Conservation (phyloP, 2,113 vertebrate species). For the Ptilonorhynchus violaceus region DNA sequence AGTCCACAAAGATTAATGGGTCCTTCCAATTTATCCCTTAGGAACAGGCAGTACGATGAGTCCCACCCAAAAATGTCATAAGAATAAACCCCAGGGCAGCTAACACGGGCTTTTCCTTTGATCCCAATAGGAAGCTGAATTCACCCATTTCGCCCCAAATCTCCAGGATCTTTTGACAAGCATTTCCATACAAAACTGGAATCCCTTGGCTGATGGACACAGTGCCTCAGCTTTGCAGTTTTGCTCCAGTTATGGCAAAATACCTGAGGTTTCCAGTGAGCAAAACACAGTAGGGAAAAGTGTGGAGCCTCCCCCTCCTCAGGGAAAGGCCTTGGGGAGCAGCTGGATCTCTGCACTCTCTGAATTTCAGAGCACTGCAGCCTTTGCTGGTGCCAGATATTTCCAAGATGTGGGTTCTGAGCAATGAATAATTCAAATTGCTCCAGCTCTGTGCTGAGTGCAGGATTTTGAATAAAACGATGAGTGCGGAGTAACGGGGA, state of each 20-base stretch:
- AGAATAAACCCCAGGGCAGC: background rate
- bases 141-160: background rate
- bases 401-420: slow-evolving; percentile 2
- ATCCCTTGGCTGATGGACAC: no score
- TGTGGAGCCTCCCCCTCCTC: background rate
- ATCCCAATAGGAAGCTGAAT: background rate
- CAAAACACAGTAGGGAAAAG: background rate
- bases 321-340: background rate
- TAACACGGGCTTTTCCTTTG: rapidly evolving
- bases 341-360: background rate
- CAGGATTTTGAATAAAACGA: background rate
- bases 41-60: background rate
- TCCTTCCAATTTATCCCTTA: background rate
- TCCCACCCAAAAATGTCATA: background rate
- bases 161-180: rapidly evolving
- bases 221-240: background rate
- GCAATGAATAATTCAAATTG: background rate
- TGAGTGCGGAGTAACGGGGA: rapidly evolving
- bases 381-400: background rate
- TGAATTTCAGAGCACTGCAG: background rate
- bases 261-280: background rate
- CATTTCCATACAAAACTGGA: background rate
- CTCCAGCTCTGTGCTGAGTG: background rate
- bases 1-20: background rate
- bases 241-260: background rate